phyloP scores from a whole-genome alignment of 2,888 invertebrate species.

The Pteria penguin region DNA sequence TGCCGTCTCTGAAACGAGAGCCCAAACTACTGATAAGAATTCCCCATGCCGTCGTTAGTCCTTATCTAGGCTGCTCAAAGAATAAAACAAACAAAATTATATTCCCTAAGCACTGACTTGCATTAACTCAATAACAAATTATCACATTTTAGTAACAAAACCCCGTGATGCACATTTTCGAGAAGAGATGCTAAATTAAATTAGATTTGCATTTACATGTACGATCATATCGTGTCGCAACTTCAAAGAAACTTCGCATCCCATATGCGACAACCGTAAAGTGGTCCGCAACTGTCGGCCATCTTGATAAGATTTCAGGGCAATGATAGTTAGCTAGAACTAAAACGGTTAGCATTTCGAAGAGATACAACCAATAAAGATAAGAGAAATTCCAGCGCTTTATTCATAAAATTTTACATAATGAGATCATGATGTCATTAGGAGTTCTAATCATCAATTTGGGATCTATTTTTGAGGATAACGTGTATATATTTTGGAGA shows the following conservation, averaged over 20 bases:
- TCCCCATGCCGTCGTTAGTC: slow-evolving; percentile 7
- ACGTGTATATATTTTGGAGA: not conserved
- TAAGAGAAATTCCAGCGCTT: slow-evolving; percentile 28
- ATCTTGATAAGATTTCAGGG: slow-evolving; percentile 29
- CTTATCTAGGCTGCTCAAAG: slow-evolving; percentile 19
- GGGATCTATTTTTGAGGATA: slow-evolving; percentile 13
- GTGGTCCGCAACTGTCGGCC: slow-evolving; percentile 22
- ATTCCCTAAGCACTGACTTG: slow-evolving; percentile 3
- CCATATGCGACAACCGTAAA: slow-evolving; percentile 27
- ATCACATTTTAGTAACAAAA: slow-evolving; percentile 20
- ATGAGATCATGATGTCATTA: slow-evolving; percentile 23
- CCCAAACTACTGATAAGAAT: slow-evolving; percentile 13
- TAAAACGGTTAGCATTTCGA: slow-evolving; percentile 23
- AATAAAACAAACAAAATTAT: slow-evolving; percentile 25
- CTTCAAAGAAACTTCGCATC: slow-evolving; percentile 20
- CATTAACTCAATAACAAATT: slow-evolving; percentile 35
- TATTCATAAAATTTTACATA: slow-evolving; percentile 18
- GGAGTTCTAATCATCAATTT: not conserved
- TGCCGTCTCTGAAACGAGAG: not conserved
- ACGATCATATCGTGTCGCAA: slow-evolving; percentile 19
- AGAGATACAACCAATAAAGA: slow-evolving; percentile 14
- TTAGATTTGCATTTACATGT: slow-evolving; percentile 32
- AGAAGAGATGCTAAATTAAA: slow-evolving; percentile 33
- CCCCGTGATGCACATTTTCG: slow-evolving; percentile 24
- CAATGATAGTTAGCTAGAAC: slow-evolving; percentile 24